These are phyloP conservation scores for Lasioglossum morio DNA, from an alignment of 2,888 invertebrate species.

Conservation along the genomic window DNA sequence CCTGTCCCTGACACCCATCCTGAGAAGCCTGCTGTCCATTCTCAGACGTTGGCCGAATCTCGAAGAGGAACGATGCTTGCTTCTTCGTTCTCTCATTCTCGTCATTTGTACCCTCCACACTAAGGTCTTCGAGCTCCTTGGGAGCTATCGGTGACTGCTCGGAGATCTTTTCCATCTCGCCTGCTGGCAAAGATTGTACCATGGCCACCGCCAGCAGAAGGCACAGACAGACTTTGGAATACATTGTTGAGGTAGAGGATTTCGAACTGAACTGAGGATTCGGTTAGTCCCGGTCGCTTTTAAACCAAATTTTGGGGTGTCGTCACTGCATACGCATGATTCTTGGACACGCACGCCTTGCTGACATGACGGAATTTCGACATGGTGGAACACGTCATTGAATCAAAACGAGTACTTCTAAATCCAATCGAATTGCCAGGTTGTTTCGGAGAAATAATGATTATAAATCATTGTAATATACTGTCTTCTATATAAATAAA, in stretches of 20 bases:
- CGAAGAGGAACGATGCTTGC: slow-evolving; percentile 84
- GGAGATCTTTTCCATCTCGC: slow-evolving; percentile 39
- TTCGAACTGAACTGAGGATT: slow-evolving; percentile 53
- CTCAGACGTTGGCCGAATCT: slow-evolving; percentile 81
- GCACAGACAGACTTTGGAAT: slow-evolving; percentile 26
- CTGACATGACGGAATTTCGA: slow-evolving; percentile 31
- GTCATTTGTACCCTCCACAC: slow-evolving; percentile 50
- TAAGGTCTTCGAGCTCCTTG: background rate
- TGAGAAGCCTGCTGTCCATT: background rate
- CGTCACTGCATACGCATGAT: slow-evolving; percentile 20
- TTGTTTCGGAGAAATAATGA: background rate
- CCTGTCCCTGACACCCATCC: background rate
- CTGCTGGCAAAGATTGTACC: slow-evolving; percentile 52
- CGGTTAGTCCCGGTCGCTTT: slow-evolving; percentile 25
- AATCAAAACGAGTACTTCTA: background rate
- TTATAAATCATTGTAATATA: background rate
- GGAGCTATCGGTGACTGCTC: slow-evolving; percentile 26
- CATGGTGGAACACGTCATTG: background rate
- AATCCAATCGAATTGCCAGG: background rate
- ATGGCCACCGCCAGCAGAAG: slow-evolving; percentile 42
- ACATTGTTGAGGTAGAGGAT: slow-evolving; percentile 48
- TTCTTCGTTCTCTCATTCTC: slow-evolving; percentile 79
- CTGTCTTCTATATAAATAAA: too few relatives aligned
- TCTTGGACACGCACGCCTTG: slow-evolving; percentile 1
- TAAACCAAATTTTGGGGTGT: slow-evolving; percentile 36